phyloP scores from a whole-genome alignment of 2,888 invertebrate genomes.

The Rhagonycha fulva region DNA sequence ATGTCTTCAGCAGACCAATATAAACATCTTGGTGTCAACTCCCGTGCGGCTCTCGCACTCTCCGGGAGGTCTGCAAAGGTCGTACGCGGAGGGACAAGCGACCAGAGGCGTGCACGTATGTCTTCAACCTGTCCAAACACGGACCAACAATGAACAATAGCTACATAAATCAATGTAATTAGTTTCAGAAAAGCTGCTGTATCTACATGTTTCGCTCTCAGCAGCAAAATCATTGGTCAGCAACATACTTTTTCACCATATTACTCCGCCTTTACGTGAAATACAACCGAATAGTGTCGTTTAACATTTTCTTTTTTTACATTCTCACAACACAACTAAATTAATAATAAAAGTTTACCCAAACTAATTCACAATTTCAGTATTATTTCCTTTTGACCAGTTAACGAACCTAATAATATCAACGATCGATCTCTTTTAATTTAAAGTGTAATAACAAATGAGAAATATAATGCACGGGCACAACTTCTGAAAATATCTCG shows the following conservation, averaged over 20 bases:
- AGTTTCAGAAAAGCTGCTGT: constrained; percentile 68
- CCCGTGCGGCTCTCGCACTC: constrained; percentile 37
- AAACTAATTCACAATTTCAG: neutral
- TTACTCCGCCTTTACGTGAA: constrained; percentile 61
- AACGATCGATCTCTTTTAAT: constrained; percentile 7
- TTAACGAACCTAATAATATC: neutral
- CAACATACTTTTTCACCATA: constrained; percentile 55
- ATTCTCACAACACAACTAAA: neutral
- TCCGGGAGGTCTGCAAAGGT: constrained; percentile 36
- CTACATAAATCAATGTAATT: constrained; percentile 94
- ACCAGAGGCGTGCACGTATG: constrained; percentile 53
- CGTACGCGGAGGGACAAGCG: constrained; percentile 33
- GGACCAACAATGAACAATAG: constrained; percentile 88
- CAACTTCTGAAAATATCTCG: constrained; percentile 33
- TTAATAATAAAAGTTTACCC: neutral
- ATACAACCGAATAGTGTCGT: constrained; percentile 32
- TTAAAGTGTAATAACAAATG: constrained; percentile 14
- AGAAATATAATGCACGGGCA: constrained; percentile 23
- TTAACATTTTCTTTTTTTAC: neutral
- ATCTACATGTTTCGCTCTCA: constrained; percentile 51
- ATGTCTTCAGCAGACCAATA: constrained; percentile 34
- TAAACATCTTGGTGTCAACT: constrained; percentile 39
- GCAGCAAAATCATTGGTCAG: constrained; percentile 71
- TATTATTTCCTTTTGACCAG: neutral
- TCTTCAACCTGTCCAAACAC: constrained; percentile 58